Evolutionary conservation across 2,113 vertebrate genomes (phyloP), one percentile per base, ranked within the genome.

Genomic region (Antechinus flavipes): DNA sequence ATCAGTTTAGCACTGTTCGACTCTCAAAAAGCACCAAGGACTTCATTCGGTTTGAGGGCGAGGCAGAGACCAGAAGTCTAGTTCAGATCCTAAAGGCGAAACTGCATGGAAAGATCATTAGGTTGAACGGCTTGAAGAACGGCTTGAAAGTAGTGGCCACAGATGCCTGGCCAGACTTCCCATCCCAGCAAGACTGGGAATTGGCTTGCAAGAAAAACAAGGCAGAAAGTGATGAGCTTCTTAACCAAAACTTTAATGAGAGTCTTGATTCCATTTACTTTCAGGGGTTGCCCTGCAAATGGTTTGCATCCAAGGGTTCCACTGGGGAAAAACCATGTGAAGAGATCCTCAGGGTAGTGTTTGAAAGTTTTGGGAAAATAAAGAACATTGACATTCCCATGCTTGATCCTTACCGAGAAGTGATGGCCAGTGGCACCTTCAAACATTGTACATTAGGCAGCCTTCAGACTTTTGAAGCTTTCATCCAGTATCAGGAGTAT

Each of bases 341-440:
- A 95, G 98, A 98, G 46, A 96, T 98, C 90, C 97, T 99, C 46
- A 97, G 96, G 27, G 97, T 97, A 24, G 98, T 98, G 26, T 98
- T 98, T 97, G 98, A 98, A 94, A 96, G 96, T 52, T 99, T 98
- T 95, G 98, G 98, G 58, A 97, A 97, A 92, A 98, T 99, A 94
- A 98, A 98, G 94, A 98, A 98, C 54, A 96, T 98, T 91, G 98
- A 98, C 93, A 98, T 98, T 52, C 98, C 98, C 5, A 98, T 98
- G 98, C 98, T 99, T 26, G 98, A 98, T 93, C 98, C 98, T 25
- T 98, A 99, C 56, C 96, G 98, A 97, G 98, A 98, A 95, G 98
- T 98, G 52, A 97, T 96, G 95, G 97, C 95, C 42, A 95, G 96
- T 89, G 98, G 97, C 89, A 97, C 61, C 94, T 96, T 96, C 90